Conservation (phyloP, 2,797 vertebrate genomes). For the Catharus ustulatus region DNA sequence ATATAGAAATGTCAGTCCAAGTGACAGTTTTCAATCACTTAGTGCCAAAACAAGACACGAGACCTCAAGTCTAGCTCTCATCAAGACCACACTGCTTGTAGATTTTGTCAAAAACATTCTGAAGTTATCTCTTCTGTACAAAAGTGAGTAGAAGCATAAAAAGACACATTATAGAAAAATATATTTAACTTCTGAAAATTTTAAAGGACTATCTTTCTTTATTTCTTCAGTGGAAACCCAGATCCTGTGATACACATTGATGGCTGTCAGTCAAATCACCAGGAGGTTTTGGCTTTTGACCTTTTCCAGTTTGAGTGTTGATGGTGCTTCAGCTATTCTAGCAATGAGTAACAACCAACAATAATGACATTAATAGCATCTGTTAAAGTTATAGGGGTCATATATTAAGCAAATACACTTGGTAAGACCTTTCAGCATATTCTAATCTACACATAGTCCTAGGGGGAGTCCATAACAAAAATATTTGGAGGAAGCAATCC, state of each 20-base stretch:
- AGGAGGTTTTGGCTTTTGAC: not conserved
- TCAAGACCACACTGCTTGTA: not conserved
- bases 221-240: not conserved
- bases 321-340: not conserved
- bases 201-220: not conserved
- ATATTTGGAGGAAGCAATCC: not conserved
- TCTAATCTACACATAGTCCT: not conserved
- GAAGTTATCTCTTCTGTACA: not conserved
- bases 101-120: not conserved
- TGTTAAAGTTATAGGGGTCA: not conserved
- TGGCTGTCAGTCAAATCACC: not conserved
- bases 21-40: not conserved
- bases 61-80: not conserved
- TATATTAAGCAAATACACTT: not conserved
- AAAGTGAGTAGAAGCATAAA: not conserved
- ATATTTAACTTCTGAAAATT: not conserved
- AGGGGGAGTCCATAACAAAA: not conserved
- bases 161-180: not conserved
- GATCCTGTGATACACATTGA: not conserved
- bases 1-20: not conserved
- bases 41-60: not conserved
- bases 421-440: not conserved
- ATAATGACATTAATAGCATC: not conserved
- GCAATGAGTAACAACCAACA: not conserved
- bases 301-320: not conserved